Conservation (phyloP, 2,888 invertebrate genomes). For the Thelaira solivaga region DNA sequence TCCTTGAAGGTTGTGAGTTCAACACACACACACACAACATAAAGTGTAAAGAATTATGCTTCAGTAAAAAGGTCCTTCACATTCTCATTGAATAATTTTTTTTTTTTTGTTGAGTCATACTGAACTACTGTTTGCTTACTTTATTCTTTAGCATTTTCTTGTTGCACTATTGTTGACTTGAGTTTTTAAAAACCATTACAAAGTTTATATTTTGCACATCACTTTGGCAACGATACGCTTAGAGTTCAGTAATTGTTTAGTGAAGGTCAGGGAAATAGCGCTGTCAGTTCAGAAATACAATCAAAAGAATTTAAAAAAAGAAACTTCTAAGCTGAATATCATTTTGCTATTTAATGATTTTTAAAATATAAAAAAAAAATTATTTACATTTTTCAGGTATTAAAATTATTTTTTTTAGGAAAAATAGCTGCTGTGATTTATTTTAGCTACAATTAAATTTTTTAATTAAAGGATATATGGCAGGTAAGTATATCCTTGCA, state of each 20-base stretch:
- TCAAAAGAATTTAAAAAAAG: not conserved
- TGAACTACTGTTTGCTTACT: not conserved
- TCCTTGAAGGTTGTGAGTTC: constrained; percentile 40
- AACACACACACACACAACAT: not conserved
- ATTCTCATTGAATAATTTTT: constrained; percentile 39
- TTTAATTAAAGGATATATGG: too few relatives aligned
- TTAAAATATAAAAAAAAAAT: too few relatives aligned
- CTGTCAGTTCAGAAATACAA: not conserved
- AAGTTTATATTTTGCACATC: not conserved
- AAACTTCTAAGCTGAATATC: not conserved
- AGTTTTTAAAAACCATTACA: constrained; percentile 2
- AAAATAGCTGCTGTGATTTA: too few relatives aligned
- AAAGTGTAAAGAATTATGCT: not conserved
- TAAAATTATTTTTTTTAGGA: too few relatives aligned
- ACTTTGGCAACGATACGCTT: not conserved
- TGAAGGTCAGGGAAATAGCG: constrained; percentile 2
- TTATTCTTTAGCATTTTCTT: not conserved
- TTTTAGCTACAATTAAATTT: too few relatives aligned
- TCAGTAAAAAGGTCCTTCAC: constrained; percentile 25
- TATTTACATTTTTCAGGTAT: too few relatives aligned
- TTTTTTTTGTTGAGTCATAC: constrained; percentile 50
- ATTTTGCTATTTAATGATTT: too few relatives aligned
- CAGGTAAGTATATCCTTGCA: too few relatives aligned
- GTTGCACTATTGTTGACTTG: constrained; percentile 31
- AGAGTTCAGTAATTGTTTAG: not conserved